Evolutionary conservation across 1,140 invertebrate species (phyloP), one percentile per base, ranked within the genome.

Genomic region (Lucilia sericata): DNA sequence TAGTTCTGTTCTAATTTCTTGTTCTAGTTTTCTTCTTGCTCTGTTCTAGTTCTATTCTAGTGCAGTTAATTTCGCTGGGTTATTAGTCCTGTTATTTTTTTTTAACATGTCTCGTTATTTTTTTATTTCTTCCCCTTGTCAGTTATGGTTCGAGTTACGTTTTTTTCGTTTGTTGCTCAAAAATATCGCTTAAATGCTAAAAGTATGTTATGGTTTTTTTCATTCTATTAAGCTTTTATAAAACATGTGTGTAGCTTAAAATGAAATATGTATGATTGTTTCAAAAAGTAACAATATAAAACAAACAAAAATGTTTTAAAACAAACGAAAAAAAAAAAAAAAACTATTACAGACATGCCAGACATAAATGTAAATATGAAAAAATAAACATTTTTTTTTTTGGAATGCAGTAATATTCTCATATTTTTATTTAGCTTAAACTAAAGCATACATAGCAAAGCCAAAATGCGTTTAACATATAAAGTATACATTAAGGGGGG

Each of bases 251-350:
- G n/a, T 17, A 70, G 21, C n/a, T 70, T 21, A 21, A 70, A 70
- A 70, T 70, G 65, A 70, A 70, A 70, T 70, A 70, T 70, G 65
- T 70, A 70, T 25, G 65, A 70, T 10, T 70, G 21, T 70, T 70
- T 55, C 0, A 70, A 21, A 70, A 70, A 21, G 10, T 3, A 21
- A 70, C n/a, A 21, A 70, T 17, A 60, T 14, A 70, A 70, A 70
- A 17, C 60, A 70, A 70, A 9, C 7, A 55, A 17, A 55, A 12
- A 14, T n/a, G 5, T 42, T 42, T 42, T 8, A 42, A 42, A 42
- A 42, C 42, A 42, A 42, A 60, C 0, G 14, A n/a, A 17, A 70
- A 21, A n/a, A 42, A 42, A 60, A 2, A 8, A n/a, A 17, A 70
- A 70, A 70, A 70, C 9, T 70, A 70, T 70, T 12, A 21, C 19